phyloP scores from a whole-genome alignment of 2,113 vertebrate species.

The Chamaea fasciata region DNA sequence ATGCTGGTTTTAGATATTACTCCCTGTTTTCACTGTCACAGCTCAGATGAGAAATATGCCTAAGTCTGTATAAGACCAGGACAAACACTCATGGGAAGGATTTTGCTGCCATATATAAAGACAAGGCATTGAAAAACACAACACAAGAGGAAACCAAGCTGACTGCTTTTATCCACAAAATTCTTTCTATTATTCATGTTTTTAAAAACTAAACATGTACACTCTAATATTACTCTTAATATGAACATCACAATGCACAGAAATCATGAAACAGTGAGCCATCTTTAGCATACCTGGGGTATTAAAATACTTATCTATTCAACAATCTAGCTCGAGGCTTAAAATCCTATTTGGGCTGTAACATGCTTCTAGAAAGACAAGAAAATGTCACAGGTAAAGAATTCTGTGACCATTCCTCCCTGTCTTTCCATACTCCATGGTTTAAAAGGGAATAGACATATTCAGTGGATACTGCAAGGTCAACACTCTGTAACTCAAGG shows the following conservation, averaged over 20 bases:
- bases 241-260: background rate
- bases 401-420: background rate
- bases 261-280: background rate
- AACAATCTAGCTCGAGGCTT: background rate
- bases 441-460: background rate
- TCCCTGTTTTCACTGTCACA: background rate
- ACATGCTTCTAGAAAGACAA: background rate
- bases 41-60: background rate
- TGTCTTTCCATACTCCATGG: background rate
- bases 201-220: background rate
- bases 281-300: background rate
- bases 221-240: background rate
- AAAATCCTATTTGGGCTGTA: background rate
- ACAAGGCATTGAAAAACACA: background rate
- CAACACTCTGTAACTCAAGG: conserved; percentile 14
- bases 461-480: conserved; percentile 6
- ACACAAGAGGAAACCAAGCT: background rate
- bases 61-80: background rate
- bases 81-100: background rate
- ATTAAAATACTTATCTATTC: background rate
- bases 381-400: background rate
- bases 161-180: background rate
- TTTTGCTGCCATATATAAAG: background rate
- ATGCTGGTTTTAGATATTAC: background rate
- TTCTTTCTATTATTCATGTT: background rate